These are phyloP conservation scores for Perccottus glenii DNA, from an alignment of 2,113 vertebrate species.

Conservation along the genomic window DNA sequence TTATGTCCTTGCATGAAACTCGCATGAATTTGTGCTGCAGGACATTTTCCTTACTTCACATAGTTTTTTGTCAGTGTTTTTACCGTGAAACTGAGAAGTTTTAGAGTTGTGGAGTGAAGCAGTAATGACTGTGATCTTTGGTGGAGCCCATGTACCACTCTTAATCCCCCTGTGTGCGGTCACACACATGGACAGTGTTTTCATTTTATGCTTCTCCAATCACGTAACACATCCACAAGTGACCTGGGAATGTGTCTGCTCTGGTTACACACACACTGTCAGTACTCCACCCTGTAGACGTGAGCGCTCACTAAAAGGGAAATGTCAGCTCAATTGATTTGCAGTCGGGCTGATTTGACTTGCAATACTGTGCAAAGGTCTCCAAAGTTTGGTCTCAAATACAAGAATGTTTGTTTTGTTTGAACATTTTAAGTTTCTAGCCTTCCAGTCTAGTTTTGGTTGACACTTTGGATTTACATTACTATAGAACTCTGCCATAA, in stretches of 20 bases:
- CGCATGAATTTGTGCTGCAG: conserved; percentile 19
- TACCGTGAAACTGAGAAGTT: conserved; percentile 16
- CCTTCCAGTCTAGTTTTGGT: too few species aligned
- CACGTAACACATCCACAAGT: conserved; percentile 46
- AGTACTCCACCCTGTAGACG: conserved; percentile 10
- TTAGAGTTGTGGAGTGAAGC: conserved; percentile 11
- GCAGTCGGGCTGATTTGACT: conserved; percentile 7
- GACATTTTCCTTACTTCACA: conserved; percentile 22
- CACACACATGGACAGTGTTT: conserved; percentile 64
- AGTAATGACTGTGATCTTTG: conserved; percentile 49
- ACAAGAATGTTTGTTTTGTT: background rate
- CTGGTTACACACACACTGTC: conserved; percentile 7
- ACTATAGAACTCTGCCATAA: too few species aligned
- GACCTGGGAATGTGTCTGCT: conserved; percentile 54
- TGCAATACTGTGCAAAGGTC: too few species aligned
- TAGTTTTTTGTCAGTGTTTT: conserved; percentile 6
- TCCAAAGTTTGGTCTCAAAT: too few species aligned
- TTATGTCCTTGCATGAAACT: conserved; percentile 28
- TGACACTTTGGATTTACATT: too few species aligned
- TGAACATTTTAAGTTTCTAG: too few species aligned
- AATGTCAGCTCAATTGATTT: conserved; percentile 8
- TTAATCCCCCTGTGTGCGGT: conserved; percentile 55
- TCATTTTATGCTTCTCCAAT: conserved; percentile 51
- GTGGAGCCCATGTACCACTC: conserved; percentile 38
- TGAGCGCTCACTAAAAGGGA: conserved; percentile 12